Evolutionary conservation across 1,140 invertebrate species (phyloP).

Genomic region (Papilio dardanus): DNA sequence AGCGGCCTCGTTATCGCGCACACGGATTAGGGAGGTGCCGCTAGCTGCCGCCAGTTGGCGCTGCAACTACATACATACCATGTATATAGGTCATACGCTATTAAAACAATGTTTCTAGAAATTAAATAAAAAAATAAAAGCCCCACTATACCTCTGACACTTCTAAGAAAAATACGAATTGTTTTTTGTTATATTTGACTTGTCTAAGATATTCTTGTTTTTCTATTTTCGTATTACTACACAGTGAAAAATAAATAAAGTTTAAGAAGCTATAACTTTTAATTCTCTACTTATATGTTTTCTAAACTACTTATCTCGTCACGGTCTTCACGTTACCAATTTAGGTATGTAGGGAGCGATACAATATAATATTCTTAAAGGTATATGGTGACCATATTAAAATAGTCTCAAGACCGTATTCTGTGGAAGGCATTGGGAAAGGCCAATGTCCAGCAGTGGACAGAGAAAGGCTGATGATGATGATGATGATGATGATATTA

Average conservation of each 20-base stretch:
- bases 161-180: no score
- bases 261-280: not conserved
- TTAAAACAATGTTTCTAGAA: not conserved
- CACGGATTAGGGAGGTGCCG: constrained; percentile 49
- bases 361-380: no score
- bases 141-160: no score
- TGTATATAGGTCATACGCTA: not conserved
- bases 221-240: not conserved
- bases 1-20: constrained; percentile 52
- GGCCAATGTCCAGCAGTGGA: no score
- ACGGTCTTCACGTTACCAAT: not conserved
- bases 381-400: no score
- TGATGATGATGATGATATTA: not conserved
- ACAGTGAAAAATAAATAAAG: not conserved
- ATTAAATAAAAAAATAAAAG: not conserved
- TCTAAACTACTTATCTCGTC: not conserved
- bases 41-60: not conserved
- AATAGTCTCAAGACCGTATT: no score
- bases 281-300: not conserved
- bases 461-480: no score
- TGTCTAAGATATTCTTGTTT: not conserved
- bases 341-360: no score
- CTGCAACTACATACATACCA: not conserved
- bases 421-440: no score
- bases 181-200: not conserved